Conservation (phyloP, 2,113 vertebrate species). For the Myanophis thanlyinensis region DNA sequence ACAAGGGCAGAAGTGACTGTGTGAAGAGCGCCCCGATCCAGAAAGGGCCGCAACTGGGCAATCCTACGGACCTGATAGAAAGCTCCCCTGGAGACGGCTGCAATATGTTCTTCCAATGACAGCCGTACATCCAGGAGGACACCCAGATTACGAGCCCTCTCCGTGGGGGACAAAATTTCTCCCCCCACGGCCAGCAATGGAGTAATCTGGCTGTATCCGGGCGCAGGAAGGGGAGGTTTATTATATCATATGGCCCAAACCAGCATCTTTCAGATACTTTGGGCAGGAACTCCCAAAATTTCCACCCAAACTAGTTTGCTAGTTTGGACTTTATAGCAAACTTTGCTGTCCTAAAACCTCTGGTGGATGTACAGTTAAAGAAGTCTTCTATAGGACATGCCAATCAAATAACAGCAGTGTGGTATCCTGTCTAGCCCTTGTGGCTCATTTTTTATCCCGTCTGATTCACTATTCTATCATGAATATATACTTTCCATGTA, state of each 20-base stretch:
- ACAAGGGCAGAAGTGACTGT: too few relatives aligned
- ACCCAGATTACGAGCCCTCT: too few relatives aligned
- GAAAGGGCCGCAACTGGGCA: too few relatives aligned
- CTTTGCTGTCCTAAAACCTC: not conserved
- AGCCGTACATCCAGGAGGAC: too few relatives aligned
- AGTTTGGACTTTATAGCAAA: not conserved
- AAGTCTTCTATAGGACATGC: not conserved
- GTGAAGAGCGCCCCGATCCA: too few relatives aligned
- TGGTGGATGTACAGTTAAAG: not conserved
- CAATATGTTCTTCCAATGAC: too few relatives aligned
- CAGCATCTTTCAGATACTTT: not conserved
- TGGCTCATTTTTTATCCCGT: not conserved
- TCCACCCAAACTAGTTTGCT: not conserved
- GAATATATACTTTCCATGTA: not conserved
- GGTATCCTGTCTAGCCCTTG: not conserved
- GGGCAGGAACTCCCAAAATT: not conserved
- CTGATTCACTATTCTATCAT: not conserved
- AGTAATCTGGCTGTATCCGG: too few relatives aligned
- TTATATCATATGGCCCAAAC: not conserved
- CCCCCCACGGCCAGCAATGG: too few relatives aligned
- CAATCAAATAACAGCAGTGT: not conserved
- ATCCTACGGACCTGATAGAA: too few relatives aligned
- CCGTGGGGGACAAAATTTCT: too few relatives aligned
- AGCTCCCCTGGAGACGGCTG: too few relatives aligned
- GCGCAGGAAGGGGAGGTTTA: not conserved